Conservation (phyloP, 2,888 invertebrate genomes). For the Stenotaenia linearis region DNA sequence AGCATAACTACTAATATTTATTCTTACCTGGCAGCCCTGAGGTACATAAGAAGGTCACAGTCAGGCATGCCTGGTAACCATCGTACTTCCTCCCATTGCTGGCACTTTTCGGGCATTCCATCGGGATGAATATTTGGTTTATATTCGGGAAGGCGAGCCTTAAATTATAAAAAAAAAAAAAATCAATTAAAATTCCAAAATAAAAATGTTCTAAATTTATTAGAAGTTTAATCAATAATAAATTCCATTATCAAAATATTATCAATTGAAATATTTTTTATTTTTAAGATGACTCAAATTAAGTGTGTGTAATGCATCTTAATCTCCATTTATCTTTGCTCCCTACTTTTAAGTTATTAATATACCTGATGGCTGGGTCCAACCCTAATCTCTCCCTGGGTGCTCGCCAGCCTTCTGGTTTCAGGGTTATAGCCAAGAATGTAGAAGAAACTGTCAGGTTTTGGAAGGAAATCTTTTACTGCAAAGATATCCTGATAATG, state of each 20-base stretch:
- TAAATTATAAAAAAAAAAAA: constrained; percentile 35
- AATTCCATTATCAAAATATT: too few relatives aligned
- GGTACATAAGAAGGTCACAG: constrained; percentile 93
- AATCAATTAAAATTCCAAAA: neutral
- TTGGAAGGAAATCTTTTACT: constrained; percentile 49
- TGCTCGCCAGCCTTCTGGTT: constrained; percentile 54
- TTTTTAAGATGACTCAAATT: neutral
- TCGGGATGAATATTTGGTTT: constrained; percentile 46
- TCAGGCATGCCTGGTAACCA: constrained; percentile 94
- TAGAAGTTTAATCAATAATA: neutral
- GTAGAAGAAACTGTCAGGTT: constrained; percentile 53
- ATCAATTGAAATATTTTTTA: too few relatives aligned
- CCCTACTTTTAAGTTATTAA: neutral
- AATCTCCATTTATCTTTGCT: neutral
- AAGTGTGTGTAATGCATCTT: neutral
- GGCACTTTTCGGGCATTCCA: constrained; percentile 51
- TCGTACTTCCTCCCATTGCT: constrained; percentile 75
- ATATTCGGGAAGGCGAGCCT: constrained; percentile 61
- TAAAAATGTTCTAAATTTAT: neutral
- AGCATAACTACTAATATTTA: neutral
- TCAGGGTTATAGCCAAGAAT: constrained; percentile 54
- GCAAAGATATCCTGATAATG: constrained; percentile 52
- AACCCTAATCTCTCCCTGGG: constrained; percentile 57
- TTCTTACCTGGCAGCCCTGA: constrained; percentile 76
- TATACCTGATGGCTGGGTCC: constrained; percentile 55